phyloP scores from a whole-genome alignment of 2,797 vertebrate genomes.

The Astyanax mexicanus region DNA sequence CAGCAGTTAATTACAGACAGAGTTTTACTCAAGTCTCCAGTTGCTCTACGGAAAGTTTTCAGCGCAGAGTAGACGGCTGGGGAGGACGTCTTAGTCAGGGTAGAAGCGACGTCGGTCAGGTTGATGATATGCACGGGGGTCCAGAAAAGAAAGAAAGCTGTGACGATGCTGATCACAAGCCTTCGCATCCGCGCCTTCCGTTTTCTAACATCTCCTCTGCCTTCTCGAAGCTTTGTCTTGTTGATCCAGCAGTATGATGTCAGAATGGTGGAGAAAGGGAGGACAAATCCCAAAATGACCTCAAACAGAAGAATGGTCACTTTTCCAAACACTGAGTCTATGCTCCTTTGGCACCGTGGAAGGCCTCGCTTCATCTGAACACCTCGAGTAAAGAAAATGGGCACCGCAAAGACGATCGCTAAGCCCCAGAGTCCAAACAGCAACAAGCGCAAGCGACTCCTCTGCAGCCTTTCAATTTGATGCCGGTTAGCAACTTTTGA shows the following conservation, averaged over 20 bases:
- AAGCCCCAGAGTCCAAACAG: slow-evolving; percentile 48
- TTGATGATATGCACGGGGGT: slow-evolving; percentile 58
- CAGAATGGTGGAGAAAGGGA: slow-evolving; percentile 53
- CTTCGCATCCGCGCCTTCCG: slow-evolving; percentile 36
- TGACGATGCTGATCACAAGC: slow-evolving; percentile 59
- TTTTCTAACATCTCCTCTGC: background rate
- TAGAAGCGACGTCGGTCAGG: slow-evolving; percentile 41
- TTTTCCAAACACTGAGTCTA: background rate
- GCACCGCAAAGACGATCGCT: slow-evolving; percentile 37
- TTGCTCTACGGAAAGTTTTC: background rate
- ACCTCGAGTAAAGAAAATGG: slow-evolving; percentile 8
- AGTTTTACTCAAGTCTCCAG: slow-evolving; percentile 41
- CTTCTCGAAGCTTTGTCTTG: slow-evolving; percentile 34
- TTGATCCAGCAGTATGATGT: slow-evolving; percentile 53
- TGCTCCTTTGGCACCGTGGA: slow-evolving; percentile 38
- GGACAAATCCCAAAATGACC: slow-evolving; percentile 51
- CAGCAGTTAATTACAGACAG: slow-evolving; percentile 59
- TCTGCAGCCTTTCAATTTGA: slow-evolving; percentile 34
- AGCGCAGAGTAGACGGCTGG: background rate
- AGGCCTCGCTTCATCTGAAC: slow-evolving; percentile 16
- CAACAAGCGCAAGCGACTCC: background rate
- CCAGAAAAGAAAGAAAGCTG: slow-evolving; percentile 60
- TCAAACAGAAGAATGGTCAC: slow-evolving; percentile 53
- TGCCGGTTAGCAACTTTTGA: slow-evolving; percentile 24
- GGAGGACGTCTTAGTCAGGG: slow-evolving; percentile 4